Evolutionary conservation across 2,888 invertebrate species (phyloP), one percentile per base, ranked within the genome.

Genomic region (Cheilosia soror): DNA sequence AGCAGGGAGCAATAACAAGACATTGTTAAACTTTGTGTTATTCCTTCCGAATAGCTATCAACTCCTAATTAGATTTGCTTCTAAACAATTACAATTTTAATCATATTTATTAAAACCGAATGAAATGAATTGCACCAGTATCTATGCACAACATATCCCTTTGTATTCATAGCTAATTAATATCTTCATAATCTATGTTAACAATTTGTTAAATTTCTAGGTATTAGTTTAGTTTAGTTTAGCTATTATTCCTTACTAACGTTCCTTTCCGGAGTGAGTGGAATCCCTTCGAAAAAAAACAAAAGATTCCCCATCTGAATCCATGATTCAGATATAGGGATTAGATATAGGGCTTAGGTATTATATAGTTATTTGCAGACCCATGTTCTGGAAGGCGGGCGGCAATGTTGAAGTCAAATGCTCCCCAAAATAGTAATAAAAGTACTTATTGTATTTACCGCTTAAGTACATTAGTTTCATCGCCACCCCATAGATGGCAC

Each of bases 21-120:
- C 69, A 58, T 69, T 40, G 69, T 69, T 7, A 66, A 66, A 40
- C 53, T 66, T 40, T 66, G 66, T 66, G 27, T 53, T 40, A 66
- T 66, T 40, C 51, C 53, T 20, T 15, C 66, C 15, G 53, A 66
- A 51, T 65, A 65, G 49, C 31, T 31, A 31, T 31, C 31, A 37
- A 25, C 33, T 49, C 20, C 15, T 15, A 20, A 47, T 20, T 47
- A 7, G 15, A 47, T 47, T 47, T 47, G 3, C 15, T 7, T 47
- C 6, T 20, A 2, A 47, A 2, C 7, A 13, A 5, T 47, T 47
- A 13, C 15, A 47, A 15, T 47, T 15, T 20, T 20, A 11, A 2
- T 20, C 5, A 47, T 47, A 47, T 20, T 15, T 47, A 15, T 47
- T 5, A 47, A 20, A 3, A 15, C 7, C 13, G 2, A 47, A 20